Evolutionary conservation across 2,888 invertebrate species (phyloP), one percentile per base, ranked within the genome.

Genomic region (Noctua janthina): DNA sequence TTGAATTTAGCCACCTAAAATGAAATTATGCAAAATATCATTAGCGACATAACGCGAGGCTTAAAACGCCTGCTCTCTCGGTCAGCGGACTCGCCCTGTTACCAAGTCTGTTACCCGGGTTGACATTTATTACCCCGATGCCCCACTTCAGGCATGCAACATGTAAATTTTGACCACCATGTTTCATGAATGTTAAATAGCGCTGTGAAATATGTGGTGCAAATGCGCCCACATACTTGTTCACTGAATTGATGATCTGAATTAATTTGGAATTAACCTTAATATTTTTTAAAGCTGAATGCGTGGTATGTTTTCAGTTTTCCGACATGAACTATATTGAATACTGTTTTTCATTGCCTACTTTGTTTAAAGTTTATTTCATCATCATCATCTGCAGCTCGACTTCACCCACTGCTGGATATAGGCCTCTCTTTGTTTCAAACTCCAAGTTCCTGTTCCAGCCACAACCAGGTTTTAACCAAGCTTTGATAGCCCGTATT

Each of bases 151-250:
- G 29, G 67, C 90, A 90, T 89, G 90, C 89, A 88, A 90, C 84
- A 89, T 89, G 89, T 86, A 86, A 89, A 90, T 89, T 84, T 87
- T 82, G 85, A 85, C 89, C 89, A 90, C 79, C 77, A 86, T 83
- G 86, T 84, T 91, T 82, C 87, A 91, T 91, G 90, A 90, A 91
- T 91, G 84, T 89, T 85, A 91, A 91, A 78, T 85, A 89, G 81
- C 66, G n/a, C 66, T 46, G 81, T 80, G 86, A 82, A 77, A 74
- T 84, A 88, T 81, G 73, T 81, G 72, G 69, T 78, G 74, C 70
- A 85, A 88, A 88, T 71, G 73, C 74, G 59, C 67, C 72, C 56
- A 76, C 76, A 82, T 79, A 70, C 74, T 76, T 76, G 59, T 78
- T 80, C 59, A n/a, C 46, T 74, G 46, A 69, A 79, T 56, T 81